Evolutionary conservation across 2,797 vertebrate genomes (phyloP).

Genomic region (Dallia pectoralis): DNA sequence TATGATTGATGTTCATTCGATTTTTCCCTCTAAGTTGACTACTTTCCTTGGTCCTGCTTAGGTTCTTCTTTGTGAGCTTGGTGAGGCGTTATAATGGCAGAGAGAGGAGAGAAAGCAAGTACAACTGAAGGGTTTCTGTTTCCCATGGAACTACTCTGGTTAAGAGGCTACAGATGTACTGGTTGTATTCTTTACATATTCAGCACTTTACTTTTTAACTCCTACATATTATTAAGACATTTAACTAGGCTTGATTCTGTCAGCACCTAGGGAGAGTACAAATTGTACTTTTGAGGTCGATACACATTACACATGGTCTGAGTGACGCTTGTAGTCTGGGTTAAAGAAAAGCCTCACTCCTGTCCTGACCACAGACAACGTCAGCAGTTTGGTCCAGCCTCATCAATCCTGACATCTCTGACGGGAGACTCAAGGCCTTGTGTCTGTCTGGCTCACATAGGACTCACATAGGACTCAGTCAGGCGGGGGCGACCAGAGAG

Average conservation of each 20-base stretch:
- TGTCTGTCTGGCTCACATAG: neutral
- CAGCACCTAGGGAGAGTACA: neutral
- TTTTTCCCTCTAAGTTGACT: neutral
- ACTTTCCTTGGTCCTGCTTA: neutral
- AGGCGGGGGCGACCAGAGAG: neutral
- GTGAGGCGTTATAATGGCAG: neutral
- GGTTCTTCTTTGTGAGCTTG: neutral
- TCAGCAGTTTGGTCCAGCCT: constrained; percentile 15
- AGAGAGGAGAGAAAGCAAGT: neutral
- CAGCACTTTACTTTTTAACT: neutral
- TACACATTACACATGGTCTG: neutral
- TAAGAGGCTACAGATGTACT: constrained; percentile 12
- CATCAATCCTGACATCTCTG: constrained; percentile 24
- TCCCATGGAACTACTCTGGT: neutral
- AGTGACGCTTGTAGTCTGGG: neutral
- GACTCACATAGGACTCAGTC: neutral
- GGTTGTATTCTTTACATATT: neutral
- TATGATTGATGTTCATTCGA: neutral
- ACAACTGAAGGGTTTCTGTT: no score
- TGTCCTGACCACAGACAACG: neutral
- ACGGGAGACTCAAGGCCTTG: neutral
- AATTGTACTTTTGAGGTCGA: neutral
- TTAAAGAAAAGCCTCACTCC: neutral
- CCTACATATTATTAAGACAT: no score
- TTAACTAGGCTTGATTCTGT: neutral